Percentiles rank a stretch among this genome's conserved stretches.
Conservation (phyloP, 2,888 invertebrate genomes). For the Dolichomitus sp. region DNA sequence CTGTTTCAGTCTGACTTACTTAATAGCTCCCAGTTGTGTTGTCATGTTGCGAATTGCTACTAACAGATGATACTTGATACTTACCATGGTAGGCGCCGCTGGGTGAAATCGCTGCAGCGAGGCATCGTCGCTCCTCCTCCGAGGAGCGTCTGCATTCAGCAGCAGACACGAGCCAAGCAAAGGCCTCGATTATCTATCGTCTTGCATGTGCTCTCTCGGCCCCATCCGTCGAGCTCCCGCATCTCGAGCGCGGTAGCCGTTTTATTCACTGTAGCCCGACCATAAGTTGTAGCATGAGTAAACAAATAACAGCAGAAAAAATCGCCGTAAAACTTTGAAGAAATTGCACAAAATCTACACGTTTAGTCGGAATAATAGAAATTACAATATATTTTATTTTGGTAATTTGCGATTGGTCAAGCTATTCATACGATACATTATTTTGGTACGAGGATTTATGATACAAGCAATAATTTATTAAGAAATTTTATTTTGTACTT, state of each 20-base stretch:
- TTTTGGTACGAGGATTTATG: too few relatives aligned
- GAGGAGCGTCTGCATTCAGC: constrained; percentile 24
- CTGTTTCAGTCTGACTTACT: not conserved
- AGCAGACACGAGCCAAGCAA: constrained; percentile 2
- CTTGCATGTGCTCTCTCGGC: constrained; percentile 27
- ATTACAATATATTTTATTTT: too few relatives aligned
- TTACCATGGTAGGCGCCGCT: not conserved
- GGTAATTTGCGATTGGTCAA: too few relatives aligned
- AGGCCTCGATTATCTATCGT: constrained; percentile 21
- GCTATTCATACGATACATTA: too few relatives aligned
- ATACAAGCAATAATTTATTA: too few relatives aligned
- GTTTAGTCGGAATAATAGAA: not conserved
- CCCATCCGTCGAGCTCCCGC: constrained; percentile 16
- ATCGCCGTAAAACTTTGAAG: too few relatives aligned
- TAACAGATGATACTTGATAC: constrained; percentile 28
- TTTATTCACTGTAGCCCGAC: constrained; percentile 20
- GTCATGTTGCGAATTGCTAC: constrained; percentile 23
- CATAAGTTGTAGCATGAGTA: not conserved
- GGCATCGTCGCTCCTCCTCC: constrained; percentile 6
- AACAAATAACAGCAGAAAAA: too few relatives aligned
- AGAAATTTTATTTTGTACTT: too few relatives aligned
- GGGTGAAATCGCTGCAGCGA: constrained; percentile 24
- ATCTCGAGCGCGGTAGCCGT: constrained; percentile 14
- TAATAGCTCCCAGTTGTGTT: constrained; percentile 1
- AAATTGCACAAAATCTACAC: not conserved